phyloP scores from a whole-genome alignment of 2,113 vertebrate genomes.

The Pristiophorus japonicus region DNA sequence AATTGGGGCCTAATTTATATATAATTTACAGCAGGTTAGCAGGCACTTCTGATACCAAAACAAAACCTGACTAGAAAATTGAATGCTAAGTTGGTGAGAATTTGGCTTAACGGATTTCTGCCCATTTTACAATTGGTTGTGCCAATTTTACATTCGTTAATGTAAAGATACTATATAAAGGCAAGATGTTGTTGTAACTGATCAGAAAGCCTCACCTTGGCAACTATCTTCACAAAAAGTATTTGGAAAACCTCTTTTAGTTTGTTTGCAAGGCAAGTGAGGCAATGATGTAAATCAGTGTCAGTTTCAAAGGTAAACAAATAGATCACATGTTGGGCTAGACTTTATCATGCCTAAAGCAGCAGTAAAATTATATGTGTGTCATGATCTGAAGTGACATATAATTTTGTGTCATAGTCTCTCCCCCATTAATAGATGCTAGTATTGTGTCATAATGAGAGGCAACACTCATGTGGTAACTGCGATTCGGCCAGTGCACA shows the following conservation, averaged over 20 bases:
- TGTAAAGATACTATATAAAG: no score
- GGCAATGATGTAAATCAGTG: background rate
- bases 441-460: no score
- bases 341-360: background rate
- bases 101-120: background rate
- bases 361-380: background rate
- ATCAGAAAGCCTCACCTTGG: background rate
- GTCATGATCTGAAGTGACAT: background rate
- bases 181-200: background rate
- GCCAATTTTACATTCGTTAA: background rate
- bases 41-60: background rate
- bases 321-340: background rate
- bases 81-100: background rate
- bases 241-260: background rate
- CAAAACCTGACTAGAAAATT: background rate
- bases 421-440: no score
- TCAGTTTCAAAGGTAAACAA: background rate
- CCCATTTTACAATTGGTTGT: background rate
- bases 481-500: background rate
- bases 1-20: background rate
- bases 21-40: background rate
- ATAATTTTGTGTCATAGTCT: background rate
- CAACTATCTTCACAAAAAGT: no score
- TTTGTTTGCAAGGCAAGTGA: background rate
- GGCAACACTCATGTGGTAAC: background rate